A percentile compares a stretch with the other conserved stretches of the same genome.
phyloP scores from a whole-genome alignment of 2,797 vertebrate species.

The Crax fasciolata region DNA sequence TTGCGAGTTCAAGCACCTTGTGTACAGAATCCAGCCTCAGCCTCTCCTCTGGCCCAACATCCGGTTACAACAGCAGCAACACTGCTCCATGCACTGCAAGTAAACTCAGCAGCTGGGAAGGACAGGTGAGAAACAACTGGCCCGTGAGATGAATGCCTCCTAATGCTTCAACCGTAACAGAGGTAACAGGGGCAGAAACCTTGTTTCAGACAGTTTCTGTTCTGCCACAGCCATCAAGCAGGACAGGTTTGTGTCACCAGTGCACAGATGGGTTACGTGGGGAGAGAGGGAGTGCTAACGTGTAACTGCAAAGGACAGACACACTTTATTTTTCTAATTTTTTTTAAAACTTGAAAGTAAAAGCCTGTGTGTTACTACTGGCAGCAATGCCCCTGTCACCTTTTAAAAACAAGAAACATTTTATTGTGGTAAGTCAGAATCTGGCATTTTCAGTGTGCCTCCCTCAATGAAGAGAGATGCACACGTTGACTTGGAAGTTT shows the following conservation, averaged over 20 bases:
- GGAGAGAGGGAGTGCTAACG: background rate
- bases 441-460: background rate
- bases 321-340: background rate
- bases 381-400: background rate
- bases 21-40: slow-evolving; percentile 93
- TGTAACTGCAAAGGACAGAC: background rate
- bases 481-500: background rate
- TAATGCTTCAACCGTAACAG: background rate
- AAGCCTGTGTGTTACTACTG: background rate
- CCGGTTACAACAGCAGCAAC: slow-evolving; percentile 95
- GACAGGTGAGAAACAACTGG: slow-evolving; percentile 69
- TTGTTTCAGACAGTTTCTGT: background rate
- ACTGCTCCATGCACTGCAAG: slow-evolving; percentile 68
- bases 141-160: background rate
- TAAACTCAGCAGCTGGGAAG: slow-evolving; percentile 53
- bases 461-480: background rate
- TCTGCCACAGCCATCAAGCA: background rate
- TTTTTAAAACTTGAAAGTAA: background rate
- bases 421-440: background rate
- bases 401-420: background rate
- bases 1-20: slow-evolving; percentile 90
- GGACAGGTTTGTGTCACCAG: background rate
- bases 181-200: background rate
- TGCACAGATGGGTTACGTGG: background rate
- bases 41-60: slow-evolving; percentile 93